A percentile compares a stretch with the other conserved stretches of the same genome.
Evolutionary conservation across 2,113 vertebrate genomes (phyloP).

Genomic region (Etia nguti): DNA sequence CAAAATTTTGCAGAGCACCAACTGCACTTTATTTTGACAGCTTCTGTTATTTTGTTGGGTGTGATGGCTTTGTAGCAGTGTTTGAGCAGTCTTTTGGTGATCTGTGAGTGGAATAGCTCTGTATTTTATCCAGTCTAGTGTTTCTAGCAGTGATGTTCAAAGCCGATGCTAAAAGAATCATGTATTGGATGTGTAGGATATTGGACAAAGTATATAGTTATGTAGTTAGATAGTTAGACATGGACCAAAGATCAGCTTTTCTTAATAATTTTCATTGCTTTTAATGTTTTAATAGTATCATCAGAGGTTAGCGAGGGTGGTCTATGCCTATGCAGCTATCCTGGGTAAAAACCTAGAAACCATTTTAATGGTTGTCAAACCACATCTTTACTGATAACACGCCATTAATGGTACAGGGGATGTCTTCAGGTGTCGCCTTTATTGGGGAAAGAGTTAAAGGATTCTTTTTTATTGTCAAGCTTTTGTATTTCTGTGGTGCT

Average conservation of each 20-base stretch:
- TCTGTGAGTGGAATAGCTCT: background rate
- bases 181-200: background rate
- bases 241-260: background rate
- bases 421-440: background rate
- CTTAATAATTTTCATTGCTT: background rate
- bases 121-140: background rate
- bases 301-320: background rate
- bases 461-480: background rate
- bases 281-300: background rate
- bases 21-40: background rate
- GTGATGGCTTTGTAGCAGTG: background rate
- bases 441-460: background rate
- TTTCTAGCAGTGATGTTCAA: background rate
- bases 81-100: background rate
- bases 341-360: background rate
- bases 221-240: background rate
- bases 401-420: fast-evolving
- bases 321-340: background rate
- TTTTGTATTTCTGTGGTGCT: background rate
- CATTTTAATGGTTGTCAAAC: background rate
- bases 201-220: fast-evolving
- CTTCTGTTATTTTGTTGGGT: background rate
- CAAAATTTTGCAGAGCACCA: background rate
- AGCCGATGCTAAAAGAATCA: fast-evolving
- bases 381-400: background rate